phyloP scores from a whole-genome alignment of 2,113 vertebrate species.

The Turnix velox region DNA sequence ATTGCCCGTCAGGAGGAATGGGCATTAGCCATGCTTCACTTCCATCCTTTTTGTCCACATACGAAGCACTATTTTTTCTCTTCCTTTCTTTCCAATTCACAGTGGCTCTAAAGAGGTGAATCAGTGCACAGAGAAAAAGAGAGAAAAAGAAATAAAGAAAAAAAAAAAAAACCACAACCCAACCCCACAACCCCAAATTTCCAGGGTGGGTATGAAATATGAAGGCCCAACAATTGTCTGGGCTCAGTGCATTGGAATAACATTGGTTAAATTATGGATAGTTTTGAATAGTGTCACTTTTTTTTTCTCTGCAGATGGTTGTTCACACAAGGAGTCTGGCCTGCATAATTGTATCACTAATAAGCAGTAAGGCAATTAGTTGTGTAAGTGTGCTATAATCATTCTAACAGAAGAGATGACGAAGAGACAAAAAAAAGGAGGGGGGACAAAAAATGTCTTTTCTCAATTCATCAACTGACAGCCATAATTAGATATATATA shows the following conservation, averaged over 20 bases:
- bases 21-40: conserved; percentile 80
- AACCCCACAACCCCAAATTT: conserved; percentile 72
- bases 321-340: conserved; percentile 92
- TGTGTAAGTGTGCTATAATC: conserved; percentile 98
- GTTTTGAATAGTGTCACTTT: conserved; percentile 92
- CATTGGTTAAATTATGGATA: conserved; percentile 96
- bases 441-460: conserved; percentile 88
- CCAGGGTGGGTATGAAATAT: conserved; percentile 87
- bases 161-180: conserved; percentile 14
- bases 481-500: conserved; percentile 97
- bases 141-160: neutral
- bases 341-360: conserved; percentile 99
- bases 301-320: conserved; percentile 89
- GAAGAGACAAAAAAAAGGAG: conserved; percentile 83
- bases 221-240: conserved; percentile 80
- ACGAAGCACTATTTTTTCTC: conserved; percentile 75
- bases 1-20: conserved; percentile 76
- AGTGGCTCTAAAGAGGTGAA: conserved; percentile 82
- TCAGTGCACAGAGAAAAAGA: conserved; percentile 78
- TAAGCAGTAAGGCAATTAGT: conserved; percentile 99
- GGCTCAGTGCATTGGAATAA: conserved; percentile 85
- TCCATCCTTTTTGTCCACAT: conserved; percentile 76
- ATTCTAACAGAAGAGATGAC: conserved; percentile 90
- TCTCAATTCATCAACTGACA: conserved; percentile 90
- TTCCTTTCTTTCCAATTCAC: conserved; percentile 79